Percentiles rank a stretch among this genome's conserved stretches.
phyloP scores from a whole-genome alignment of 2,797 vertebrate species.

The Melanotaenia maccullochi region DNA sequence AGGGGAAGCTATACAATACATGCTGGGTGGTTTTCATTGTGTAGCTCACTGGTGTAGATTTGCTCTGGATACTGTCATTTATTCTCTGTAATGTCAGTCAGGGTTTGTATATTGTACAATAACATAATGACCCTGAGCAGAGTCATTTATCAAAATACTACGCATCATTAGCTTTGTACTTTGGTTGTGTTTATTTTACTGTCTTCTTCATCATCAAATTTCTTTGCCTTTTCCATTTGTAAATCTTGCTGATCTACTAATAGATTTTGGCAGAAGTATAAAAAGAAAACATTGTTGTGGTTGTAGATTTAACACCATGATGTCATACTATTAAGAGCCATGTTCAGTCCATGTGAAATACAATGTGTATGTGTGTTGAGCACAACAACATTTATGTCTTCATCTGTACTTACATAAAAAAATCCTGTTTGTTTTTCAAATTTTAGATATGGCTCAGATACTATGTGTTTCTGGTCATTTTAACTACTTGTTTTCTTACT shows the following conservation, averaged over 20 bases:
- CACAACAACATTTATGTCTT: not conserved
- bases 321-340: not conserved
- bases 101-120: not conserved
- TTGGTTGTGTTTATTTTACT: not conserved
- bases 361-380: too few relatives aligned
- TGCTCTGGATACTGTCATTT: not conserved
- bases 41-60: not conserved
- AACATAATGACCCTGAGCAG: not conserved
- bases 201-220: not conserved
- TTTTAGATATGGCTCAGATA: not conserved
- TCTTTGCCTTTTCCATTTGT: too few relatives aligned
- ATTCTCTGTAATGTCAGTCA: not conserved
- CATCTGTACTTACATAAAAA: not conserved
- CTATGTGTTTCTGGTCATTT: not conserved
- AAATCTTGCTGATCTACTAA: not conserved
- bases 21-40: not conserved
- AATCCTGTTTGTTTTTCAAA: too few relatives aligned
- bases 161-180: not conserved
- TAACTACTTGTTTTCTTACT: not conserved
- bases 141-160: not conserved
- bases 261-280: not conserved
- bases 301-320: not conserved
- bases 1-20: not conserved
- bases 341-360: conserved; percentile 2
- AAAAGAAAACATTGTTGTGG: conserved; percentile 3